These are phyloP conservation scores for Crotalus horridus DNA, from an alignment of 2,113 vertebrate genomes.

Conservation along the genomic window DNA sequence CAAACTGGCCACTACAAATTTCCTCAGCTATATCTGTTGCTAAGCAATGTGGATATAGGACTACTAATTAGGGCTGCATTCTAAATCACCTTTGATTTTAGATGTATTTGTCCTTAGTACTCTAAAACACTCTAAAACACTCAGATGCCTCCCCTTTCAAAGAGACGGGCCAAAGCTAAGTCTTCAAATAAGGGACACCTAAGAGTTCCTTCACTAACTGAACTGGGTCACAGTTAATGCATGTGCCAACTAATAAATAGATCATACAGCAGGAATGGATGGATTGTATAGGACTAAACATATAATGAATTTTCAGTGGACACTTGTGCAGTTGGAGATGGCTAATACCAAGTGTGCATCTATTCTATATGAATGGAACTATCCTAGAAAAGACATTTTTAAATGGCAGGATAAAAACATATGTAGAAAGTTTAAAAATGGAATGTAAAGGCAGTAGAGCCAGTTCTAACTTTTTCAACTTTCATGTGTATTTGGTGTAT, in stretches of 20 bases:
- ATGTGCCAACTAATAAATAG: background rate
- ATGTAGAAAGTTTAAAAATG: background rate
- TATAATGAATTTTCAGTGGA: background rate
- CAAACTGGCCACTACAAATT: background rate
- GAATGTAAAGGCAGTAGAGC: background rate
- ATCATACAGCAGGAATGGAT: background rate
- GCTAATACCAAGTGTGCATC: background rate
- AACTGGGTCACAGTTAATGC: background rate
- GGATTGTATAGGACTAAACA: background rate
- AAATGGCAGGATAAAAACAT: background rate
- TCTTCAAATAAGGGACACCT: too few species aligned
- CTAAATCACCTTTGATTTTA: background rate
- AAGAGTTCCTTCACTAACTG: background rate
- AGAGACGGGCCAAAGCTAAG: background rate
- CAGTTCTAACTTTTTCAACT: background rate
- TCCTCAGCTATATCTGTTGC: background rate
- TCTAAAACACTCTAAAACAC: background rate
- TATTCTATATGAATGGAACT: background rate
- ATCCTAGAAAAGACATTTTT: background rate
- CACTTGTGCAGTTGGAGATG: background rate
- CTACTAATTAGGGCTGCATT: background rate
- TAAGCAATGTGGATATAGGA: background rate
- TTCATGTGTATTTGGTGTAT: background rate
- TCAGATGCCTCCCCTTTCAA: background rate
- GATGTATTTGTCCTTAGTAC: background rate